phyloP scores from a whole-genome alignment of 2,113 vertebrate species.

The Xenus cinereus region DNA sequence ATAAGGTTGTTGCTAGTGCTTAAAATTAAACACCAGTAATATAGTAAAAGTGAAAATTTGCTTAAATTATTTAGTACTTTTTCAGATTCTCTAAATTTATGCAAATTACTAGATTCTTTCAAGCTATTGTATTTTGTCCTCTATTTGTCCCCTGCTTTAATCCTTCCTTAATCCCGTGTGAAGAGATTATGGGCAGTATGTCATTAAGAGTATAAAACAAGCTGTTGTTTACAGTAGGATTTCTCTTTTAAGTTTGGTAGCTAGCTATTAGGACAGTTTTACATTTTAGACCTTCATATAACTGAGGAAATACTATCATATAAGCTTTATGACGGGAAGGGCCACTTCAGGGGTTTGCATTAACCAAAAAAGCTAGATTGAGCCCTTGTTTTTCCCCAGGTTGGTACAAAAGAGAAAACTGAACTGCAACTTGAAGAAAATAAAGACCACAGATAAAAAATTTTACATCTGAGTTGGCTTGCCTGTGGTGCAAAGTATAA shows the following conservation, averaged over 20 bases:
- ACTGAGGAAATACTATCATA: not conserved
- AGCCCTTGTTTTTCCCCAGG: not conserved
- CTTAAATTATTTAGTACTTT: not conserved
- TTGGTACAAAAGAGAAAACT: not conserved
- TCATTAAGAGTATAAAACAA: slow-evolving; percentile 39
- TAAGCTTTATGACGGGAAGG: not conserved
- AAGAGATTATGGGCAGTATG: slow-evolving; percentile 54
- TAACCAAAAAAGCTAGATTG: not conserved
- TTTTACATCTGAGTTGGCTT: not conserved
- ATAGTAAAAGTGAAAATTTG: not conserved
- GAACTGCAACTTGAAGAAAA: not conserved
- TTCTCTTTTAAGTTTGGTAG: not conserved
- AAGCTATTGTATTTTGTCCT: slow-evolving; percentile 38
- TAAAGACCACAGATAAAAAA: not conserved
- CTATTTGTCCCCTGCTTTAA: slow-evolving; percentile 67
- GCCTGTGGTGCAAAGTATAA: not conserved
- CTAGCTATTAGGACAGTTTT: not conserved
- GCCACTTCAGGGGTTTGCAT: not conserved
- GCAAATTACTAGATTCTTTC: not conserved
- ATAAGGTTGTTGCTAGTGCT: not conserved
- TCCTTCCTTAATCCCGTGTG: slow-evolving; percentile 60
- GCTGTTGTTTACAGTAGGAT: slow-evolving; percentile 39
- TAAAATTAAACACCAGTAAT: not conserved
- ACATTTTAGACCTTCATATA: not conserved
- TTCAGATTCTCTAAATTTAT: not conserved